Evolutionary conservation across 2,113 vertebrate species (phyloP).

Genomic region (Jaculus jaculus): DNA sequence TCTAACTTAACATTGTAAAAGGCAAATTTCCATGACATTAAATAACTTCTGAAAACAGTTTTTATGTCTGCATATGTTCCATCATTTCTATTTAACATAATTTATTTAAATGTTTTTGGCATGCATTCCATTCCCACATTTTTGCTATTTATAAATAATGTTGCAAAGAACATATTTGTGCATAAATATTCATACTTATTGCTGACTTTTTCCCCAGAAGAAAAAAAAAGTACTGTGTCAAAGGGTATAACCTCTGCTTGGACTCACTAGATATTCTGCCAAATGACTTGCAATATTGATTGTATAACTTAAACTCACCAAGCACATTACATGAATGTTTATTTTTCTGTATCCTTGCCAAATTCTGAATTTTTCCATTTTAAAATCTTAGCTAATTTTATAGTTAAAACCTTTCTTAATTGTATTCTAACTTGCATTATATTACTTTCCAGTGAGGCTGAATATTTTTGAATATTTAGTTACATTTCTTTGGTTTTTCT

Average conservation of each 20-base stretch:
- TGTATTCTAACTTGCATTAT: conserved; percentile 54
- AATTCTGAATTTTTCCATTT: conserved; percentile 44
- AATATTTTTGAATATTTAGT: conserved; percentile 58
- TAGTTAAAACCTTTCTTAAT: conserved; percentile 39
- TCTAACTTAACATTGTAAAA: conserved; percentile 66
- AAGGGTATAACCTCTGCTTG: conserved; percentile 67
- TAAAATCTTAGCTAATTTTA: conserved; percentile 59
- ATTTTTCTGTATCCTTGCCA: conserved; percentile 64
- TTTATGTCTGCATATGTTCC: conserved; percentile 68
- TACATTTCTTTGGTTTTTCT: neutral
- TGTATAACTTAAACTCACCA: conserved; percentile 55
- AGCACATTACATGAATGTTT: conserved; percentile 42
- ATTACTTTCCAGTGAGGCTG: conserved; percentile 57
- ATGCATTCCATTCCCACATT: conserved; percentile 71
- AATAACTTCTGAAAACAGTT: conserved; percentile 68
- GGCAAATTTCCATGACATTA: conserved; percentile 69
- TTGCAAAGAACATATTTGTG: conserved; percentile 72
- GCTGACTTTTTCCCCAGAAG: conserved; percentile 66
- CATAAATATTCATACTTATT: conserved; percentile 77
- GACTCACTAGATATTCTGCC: conserved; percentile 55
- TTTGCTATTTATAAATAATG: conserved; percentile 79
- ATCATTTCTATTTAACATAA: conserved; percentile 71
- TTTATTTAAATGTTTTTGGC: conserved; percentile 78
- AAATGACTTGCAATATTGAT: conserved; percentile 62
- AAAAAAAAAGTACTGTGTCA: conserved; percentile 75